Base-by-base conservation (phyloP, 2,888 invertebrate genomes). In the Brachyptera putata region DNA sequence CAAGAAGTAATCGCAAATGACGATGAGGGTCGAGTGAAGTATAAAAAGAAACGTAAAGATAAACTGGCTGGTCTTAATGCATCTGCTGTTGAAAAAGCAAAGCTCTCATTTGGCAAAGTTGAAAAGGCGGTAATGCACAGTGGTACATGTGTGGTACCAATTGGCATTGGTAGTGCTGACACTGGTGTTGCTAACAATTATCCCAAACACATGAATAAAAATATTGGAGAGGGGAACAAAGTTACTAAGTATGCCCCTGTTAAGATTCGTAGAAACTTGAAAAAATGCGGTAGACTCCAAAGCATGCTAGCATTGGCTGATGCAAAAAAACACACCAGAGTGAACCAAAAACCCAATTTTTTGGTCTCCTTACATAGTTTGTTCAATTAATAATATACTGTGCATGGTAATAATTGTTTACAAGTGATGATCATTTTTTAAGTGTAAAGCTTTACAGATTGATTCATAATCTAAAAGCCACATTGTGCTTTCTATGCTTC, bases 11-110 rank as follows among this genome's bases (percentile, higher is more conserved):
- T 24, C 7, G 25, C 11, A 14, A 9, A n/a, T 25, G 14, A 11
- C 30, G 18, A 50, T 7, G 30, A 46, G 24, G 48, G 48, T 46
- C 49, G 56, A 34, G 59, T 34, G 41, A 59, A 56, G 34, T 60
- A 55, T 41, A 62, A 57, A 36, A 62, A 62, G 48, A 61, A 61
- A 30, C 37, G 36, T 24, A 62, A 50, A 41, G 60, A 62, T 30
- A 39, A 11, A 34, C 34, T 39, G 11, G 41, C 37, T 53, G 59
- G 57, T 43, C 24, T 57, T 24, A 56, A 56, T 24, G 30, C 25
- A 16, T 11, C 39, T 4, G 56, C 18, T 37, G 37, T 25, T 24
- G 34, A 24, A n/a, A 55, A 55, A 1, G 26, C 30, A 36, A 55
- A 16, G n/a, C 4, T 36, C 11, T 25, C 34, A 30, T n/a, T n/a